phyloP scores from a whole-genome alignment of 2,797 vertebrate species.

The Eulemur coronatus region DNA sequence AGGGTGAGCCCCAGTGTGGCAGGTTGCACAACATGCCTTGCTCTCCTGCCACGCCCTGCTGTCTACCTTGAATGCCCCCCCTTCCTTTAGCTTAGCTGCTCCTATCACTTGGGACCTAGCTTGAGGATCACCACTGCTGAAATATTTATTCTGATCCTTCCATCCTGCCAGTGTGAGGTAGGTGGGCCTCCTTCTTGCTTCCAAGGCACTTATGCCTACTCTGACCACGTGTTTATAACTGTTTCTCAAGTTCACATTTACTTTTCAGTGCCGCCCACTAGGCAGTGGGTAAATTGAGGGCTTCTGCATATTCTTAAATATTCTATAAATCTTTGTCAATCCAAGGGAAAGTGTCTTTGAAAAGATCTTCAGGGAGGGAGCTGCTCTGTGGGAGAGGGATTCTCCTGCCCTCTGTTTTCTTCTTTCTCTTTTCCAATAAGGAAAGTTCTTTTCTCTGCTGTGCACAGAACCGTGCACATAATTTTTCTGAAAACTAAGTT shows the following conservation, averaged over 20 bases:
- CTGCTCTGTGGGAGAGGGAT: not conserved
- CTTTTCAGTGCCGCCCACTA: not conserved
- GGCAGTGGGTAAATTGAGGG: not conserved
- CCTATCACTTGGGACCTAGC: not conserved
- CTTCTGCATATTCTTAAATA: not conserved
- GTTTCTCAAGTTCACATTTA: not conserved
- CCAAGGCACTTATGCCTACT: not conserved
- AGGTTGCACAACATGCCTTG: not conserved
- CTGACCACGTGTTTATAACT: not conserved
- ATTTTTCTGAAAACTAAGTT: not conserved
- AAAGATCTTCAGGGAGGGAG: not conserved
- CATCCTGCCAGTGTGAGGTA: not conserved
- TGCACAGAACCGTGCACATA: not conserved
- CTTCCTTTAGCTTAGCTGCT: not conserved
- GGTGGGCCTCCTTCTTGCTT: not conserved
- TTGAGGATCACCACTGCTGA: not conserved
- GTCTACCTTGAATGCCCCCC: not conserved
- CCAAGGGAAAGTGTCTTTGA: not conserved
- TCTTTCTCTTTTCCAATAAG: not conserved
- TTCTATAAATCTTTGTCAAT: not conserved
- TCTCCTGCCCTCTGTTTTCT: not conserved
- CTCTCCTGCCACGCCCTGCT: not conserved
- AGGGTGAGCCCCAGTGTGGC: not conserved
- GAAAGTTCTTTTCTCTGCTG: not conserved
- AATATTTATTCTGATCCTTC: not conserved